Base-by-base conservation (phyloP, 2,888 invertebrate genomes). In the Thecophora atra region DNA sequence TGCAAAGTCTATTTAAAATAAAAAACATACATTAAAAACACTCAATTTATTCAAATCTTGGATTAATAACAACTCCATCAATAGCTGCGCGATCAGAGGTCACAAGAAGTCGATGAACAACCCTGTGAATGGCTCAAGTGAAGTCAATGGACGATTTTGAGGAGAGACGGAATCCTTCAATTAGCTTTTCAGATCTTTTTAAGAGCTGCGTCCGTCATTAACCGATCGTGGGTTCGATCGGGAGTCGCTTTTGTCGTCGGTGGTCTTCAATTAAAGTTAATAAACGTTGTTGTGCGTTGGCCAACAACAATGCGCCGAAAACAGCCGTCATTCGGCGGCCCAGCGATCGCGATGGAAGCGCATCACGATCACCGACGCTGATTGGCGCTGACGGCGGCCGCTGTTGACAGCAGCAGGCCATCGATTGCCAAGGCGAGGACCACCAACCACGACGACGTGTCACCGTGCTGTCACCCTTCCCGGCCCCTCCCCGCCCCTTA, bases 391-490 rank as follows among this genome's bases (percentile, higher is more conserved):
- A 52, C 52, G 66, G 52, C 66, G 52, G 68, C 58, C 24, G 65
- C 26, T n/a, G 54, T 17, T 42, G 67, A 26, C 26, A 24, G 42
- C 67, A 28, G 56, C 67, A 17, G 7, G 54, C 67, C 52, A 28
- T 44, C 64, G 28, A 58, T 21, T 42, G 54, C 52, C 52, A 26
- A 13, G 42, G 56, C 6, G 24, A 17, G 51, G 70, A 70, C 70
- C 70, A 70, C 70, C 70, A 70, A n/a, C 70, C 51, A 52, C 28
- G 70, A 17, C n/a, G 21, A 21, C 37, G 8, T n/a, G 54, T 54
- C 21, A 26, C 28, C 11, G 24, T 58, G 15, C 7, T 24, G 17
- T 2, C 26, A 58, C 24, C 6, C 26, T 1, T 24, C 2, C 28
- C 24, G 26, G 4, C 58, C 24, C 24, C 15, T 5, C 47, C 13